These are phyloP conservation scores for Drosophila maculinotata DNA, from an alignment of 2,888 invertebrate species.

Conservation along the genomic window DNA sequence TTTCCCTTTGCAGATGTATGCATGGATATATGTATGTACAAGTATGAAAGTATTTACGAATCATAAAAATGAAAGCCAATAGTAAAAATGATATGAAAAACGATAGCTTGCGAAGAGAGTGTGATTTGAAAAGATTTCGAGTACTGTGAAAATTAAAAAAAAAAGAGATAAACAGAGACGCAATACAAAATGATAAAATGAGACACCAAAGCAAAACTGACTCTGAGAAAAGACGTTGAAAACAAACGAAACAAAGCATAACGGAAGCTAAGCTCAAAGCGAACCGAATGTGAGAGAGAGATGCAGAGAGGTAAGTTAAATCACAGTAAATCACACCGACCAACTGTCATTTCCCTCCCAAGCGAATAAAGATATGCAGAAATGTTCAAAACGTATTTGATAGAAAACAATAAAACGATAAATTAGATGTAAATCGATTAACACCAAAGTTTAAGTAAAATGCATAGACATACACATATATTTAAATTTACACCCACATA, in stretches of 20 bases:
- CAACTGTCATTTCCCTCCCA: slow-evolving; percentile 44
- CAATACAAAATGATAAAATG: slow-evolving; percentile 53
- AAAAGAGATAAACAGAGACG: slow-evolving; percentile 42
- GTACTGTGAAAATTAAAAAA: slow-evolving; percentile 25
- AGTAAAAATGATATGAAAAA: slow-evolving; percentile 11
- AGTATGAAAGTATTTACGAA: not conserved
- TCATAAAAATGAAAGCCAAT: slow-evolving; percentile 50
- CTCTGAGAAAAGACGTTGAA: slow-evolving; percentile 27
- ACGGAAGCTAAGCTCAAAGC: slow-evolving; percentile 64
- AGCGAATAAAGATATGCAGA: slow-evolving; percentile 1
- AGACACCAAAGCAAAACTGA: slow-evolving; percentile 26
- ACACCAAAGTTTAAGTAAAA: slow-evolving; percentile 37
- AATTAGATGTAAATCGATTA: slow-evolving; percentile 52
- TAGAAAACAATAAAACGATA: slow-evolving; percentile 24
- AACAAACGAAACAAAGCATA: slow-evolving; percentile 33
- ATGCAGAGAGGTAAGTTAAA: slow-evolving; percentile 60
- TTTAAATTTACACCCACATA: too few species aligned
- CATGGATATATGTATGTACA: not conserved
- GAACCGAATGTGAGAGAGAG: slow-evolving; percentile 46
- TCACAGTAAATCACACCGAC: slow-evolving; percentile 49
- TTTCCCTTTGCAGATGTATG: not conserved
- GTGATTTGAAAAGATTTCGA: slow-evolving; percentile 19
- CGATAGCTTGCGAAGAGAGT: slow-evolving; percentile 26
- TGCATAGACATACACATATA: slow-evolving; percentile 19
- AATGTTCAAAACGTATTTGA: slow-evolving; percentile 49